Conservation (phyloP, 2,113 vertebrate species). For the Cyanoliseus patagonus region DNA sequence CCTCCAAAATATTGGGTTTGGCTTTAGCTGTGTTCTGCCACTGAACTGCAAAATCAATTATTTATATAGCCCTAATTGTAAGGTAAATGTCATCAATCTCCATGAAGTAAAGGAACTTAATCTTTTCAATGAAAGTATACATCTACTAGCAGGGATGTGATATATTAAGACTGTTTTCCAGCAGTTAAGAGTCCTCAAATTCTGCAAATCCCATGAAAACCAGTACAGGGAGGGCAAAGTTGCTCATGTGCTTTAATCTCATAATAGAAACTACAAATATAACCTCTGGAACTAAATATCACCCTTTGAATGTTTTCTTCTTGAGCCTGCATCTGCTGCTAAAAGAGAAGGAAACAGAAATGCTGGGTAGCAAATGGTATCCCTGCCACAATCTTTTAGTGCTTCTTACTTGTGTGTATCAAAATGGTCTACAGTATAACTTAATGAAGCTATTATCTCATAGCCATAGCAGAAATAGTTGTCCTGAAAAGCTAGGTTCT, state of each 20-base stretch:
- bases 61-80: slow-evolving; percentile 8
- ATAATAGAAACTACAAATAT: slow-evolving; percentile 13
- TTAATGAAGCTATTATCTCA: background rate
- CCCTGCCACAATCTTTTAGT: background rate
- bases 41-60: slow-evolving; percentile 32
- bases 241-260: background rate
- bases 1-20: slow-evolving; percentile 19
- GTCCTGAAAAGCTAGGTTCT: background rate
- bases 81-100: slow-evolving; percentile 33
- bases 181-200: slow-evolving; percentile 2
- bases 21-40: background rate
- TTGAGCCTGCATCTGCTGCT: background rate
- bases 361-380: background rate
- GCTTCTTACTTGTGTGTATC: background rate
- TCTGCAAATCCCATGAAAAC: slow-evolving; percentile 10
- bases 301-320: background rate
- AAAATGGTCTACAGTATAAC: background rate
- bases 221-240: background rate
- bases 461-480: background rate
- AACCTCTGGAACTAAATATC: slow-evolving; percentile 28
- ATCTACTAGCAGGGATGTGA: background rate
- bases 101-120: background rate
- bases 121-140: background rate
- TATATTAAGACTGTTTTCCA: slow-evolving; percentile 1
- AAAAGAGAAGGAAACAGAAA: background rate